These are phyloP conservation scores for Delia radicum DNA, from an alignment of 1,140 invertebrate species.

Conservation along the genomic window DNA sequence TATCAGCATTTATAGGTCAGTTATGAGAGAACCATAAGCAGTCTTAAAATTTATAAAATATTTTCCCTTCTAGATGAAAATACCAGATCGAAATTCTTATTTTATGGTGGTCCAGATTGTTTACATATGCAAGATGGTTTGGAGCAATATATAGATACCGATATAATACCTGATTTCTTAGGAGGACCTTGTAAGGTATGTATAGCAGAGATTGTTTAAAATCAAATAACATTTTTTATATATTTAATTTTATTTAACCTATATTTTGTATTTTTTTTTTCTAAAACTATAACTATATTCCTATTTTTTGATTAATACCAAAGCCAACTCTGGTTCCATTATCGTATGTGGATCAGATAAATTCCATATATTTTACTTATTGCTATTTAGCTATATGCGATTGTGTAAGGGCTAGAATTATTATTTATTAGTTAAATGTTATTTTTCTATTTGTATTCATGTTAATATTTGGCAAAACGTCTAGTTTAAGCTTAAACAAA, in stretches of 20 bases:
- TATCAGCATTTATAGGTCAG: constrained; percentile 90
- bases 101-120: constrained; percentile 88
- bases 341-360: constrained; percentile 50
- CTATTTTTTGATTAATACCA: not conserved
- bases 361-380: constrained; percentile 50
- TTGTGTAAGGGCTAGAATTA: constrained; percentile 48
- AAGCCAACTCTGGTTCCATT: constrained; percentile 37
- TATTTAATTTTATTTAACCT: not conserved
- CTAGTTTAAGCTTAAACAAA: too few relatives aligned
- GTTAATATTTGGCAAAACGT: too few relatives aligned
- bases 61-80: constrained; percentile 73
- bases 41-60: not conserved
- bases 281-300: not conserved
- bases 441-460: not conserved
- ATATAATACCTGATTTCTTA: constrained; percentile 89
- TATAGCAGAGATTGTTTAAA: not conserved
- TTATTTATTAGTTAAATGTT: not conserved
- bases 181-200: constrained; percentile 84
- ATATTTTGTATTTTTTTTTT: not conserved
- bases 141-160: constrained; percentile 81
- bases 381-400: constrained; percentile 55
- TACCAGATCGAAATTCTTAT: constrained; percentile 91
- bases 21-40: not conserved
- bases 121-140: constrained; percentile 75
- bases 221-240: not conserved